Base-by-base conservation (phyloP, 1,140 invertebrate species). In the Leptinotarsa undecemlineata region DNA sequence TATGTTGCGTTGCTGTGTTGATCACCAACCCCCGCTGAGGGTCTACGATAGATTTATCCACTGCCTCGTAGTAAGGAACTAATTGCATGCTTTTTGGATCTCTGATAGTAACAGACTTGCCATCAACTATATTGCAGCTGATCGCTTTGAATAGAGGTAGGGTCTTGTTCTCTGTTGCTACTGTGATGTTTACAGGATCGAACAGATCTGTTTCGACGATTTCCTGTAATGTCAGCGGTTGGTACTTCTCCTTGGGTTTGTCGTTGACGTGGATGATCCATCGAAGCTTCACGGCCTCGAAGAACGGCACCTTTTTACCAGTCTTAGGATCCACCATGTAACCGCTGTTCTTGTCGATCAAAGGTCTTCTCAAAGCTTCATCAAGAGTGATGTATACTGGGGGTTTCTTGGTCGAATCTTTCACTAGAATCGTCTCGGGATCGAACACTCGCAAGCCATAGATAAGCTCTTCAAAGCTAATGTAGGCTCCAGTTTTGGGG, bases 291-390 rank as follows among this genome's bases (percentile, higher is more conserved):
- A 96, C 88, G 75, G 95, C 95, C 82, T 96, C 93, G 85, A 95
- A 92, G 85, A 97, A 95, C 5, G 93, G 89, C 60, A 96, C 89
- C 68, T 91, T 89, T 82, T 92, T 91, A 11, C 94, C 94, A 23
- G 90, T 93, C 84, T 92, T 92, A 13, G 91, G 91, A 87, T 97
- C 93, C 4, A 95, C 90, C 89, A 96, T 92, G 79, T 94, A 89
- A 11, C 94, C 94, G 1, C 90, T 89, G 73, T 91, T 89, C 82
- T 90, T 89, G 85, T 96, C 92, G 68, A 97, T 88, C 20, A 96
- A 83, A 3, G 91, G 91, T 76, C 89, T 87, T 69, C 91, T 88
- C 21, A 97, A 87, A 5, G 95, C 95, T 82, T 92, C 90, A 72
- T 90, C 86, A n/a, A 96, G 85, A 3, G 91, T 86, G 66, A 96